These are phyloP conservation scores for Podiceps cristatus DNA, from an alignment of 2,113 vertebrate genomes.

Conservation along the genomic window DNA sequence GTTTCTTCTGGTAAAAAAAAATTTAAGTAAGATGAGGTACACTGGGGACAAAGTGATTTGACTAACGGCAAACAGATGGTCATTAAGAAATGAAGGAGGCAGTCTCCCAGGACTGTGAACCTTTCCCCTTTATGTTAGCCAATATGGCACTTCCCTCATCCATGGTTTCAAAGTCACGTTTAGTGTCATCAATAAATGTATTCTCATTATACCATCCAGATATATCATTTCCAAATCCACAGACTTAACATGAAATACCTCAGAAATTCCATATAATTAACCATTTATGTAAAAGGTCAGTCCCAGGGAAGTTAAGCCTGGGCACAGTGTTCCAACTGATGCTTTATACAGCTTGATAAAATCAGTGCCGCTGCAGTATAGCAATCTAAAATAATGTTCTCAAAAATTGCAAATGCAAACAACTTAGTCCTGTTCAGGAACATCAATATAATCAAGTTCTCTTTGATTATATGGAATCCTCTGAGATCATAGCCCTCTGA, in stretches of 20 bases:
- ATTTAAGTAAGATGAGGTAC: background rate
- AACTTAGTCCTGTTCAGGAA: background rate
- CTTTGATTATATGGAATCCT: slow-evolving; percentile 35
- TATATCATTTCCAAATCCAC: background rate
- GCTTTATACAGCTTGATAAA: background rate
- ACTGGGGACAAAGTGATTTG: background rate
- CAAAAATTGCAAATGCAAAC: background rate
- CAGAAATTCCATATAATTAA: background rate
- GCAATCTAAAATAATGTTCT: background rate
- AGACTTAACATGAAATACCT: background rate
- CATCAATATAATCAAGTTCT: background rate
- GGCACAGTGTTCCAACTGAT: background rate
- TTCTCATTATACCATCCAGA: fast-evolving
- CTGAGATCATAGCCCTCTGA: slow-evolving; percentile 1
- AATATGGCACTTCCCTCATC: background rate
- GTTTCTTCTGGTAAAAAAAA: background rate
- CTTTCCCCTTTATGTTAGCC: background rate
- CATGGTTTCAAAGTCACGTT: background rate
- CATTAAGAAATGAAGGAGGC: background rate
- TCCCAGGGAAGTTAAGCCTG: background rate
- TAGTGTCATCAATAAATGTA: background rate
- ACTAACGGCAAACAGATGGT: background rate
- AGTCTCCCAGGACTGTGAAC: background rate
- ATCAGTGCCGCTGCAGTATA: background rate
- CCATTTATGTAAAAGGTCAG: background rate